phyloP scores from a whole-genome alignment of 2,113 vertebrate genomes.

The Corythornis cristatus region DNA sequence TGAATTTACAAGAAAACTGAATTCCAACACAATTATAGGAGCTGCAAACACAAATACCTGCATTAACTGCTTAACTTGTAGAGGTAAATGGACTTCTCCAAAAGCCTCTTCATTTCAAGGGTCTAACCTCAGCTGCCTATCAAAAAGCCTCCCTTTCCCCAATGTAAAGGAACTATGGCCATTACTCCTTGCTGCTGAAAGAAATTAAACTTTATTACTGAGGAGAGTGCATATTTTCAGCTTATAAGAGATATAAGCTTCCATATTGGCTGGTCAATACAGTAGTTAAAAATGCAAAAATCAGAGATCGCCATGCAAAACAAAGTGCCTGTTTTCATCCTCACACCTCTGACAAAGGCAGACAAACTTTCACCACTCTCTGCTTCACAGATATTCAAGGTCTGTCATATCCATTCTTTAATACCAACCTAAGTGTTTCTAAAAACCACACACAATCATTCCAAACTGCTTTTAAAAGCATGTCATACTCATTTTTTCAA shows the following conservation, averaged over 20 bases:
- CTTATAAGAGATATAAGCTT: background rate
- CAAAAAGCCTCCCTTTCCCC: background rate
- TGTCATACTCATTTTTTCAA: background rate
- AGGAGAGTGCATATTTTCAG: background rate
- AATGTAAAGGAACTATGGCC: background rate
- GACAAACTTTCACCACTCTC: background rate
- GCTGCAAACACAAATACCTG: background rate
- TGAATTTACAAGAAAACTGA: background rate
- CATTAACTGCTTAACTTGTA: background rate
- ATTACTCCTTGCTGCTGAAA: background rate
- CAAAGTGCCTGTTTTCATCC: background rate
- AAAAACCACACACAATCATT: background rate
- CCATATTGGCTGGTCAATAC: background rate
- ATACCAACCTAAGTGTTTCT: background rate
- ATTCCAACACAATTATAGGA: background rate
- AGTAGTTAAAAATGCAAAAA: background rate
- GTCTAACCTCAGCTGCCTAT: background rate
- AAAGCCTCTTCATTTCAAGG: background rate
- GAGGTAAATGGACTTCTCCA: background rate
- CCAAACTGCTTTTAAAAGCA: background rate
- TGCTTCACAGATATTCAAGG: background rate
- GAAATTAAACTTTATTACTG: background rate
- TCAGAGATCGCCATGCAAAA: background rate
- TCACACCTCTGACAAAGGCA: background rate
- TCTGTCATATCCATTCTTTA: background rate